phyloP scores from a whole-genome alignment of 2,888 invertebrate genomes.

The Mallateleia sp. region DNA sequence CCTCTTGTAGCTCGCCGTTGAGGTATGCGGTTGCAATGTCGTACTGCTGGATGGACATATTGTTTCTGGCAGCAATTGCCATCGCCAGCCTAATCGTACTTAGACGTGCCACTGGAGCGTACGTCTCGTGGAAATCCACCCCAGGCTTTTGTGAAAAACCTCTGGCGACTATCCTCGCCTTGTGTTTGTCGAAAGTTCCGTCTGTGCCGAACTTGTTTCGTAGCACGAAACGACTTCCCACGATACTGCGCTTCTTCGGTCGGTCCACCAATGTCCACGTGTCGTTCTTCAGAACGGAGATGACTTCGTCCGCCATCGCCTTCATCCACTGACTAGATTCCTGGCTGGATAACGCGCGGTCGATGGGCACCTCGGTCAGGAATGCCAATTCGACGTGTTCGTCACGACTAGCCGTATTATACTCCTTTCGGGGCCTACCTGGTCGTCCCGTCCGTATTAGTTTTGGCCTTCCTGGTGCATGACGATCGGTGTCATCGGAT shows the following conservation, averaged over 20 bases:
- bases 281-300: slow-evolving; percentile 14
- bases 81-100: background rate
- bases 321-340: slow-evolving; percentile 73
- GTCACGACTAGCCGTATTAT: background rate
- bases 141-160: slow-evolving; percentile 34
- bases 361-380: background rate
- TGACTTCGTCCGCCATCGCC: slow-evolving; percentile 31
- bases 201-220: background rate
- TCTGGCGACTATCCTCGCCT: slow-evolving; percentile 36
- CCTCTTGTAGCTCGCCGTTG: background rate
- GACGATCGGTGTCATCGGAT: no score
- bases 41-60: background rate
- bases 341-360: background rate
- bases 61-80: background rate
- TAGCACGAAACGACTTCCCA: slow-evolving; percentile 14
- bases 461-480: slow-evolving; percentile 6
- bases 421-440: background rate
- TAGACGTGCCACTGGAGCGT: slow-evolving; percentile 25
- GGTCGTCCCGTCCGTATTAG: background rate
- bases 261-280: slow-evolving; percentile 28
- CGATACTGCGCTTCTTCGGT: slow-evolving; percentile 20
- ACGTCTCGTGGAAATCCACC: slow-evolving; percentile 31
- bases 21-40: slow-evolving; percentile 27
- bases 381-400: background rate
- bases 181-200: background rate